Evolutionary conservation across 2,113 vertebrate genomes (phyloP), one percentile per base, ranked within the genome.

Genomic region (Apistogramma diplotaenia): DNA sequence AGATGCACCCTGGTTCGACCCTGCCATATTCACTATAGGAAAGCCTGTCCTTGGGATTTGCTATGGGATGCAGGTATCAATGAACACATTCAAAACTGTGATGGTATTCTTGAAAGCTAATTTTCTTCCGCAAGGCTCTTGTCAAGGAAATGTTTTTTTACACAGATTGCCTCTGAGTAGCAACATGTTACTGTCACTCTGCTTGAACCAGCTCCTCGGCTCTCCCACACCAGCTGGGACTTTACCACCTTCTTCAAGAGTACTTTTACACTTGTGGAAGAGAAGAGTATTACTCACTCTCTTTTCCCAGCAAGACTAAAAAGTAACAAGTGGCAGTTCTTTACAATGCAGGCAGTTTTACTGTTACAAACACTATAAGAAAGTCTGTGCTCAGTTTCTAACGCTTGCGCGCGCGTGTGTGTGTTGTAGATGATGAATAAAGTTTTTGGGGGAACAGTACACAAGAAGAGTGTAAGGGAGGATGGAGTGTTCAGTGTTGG

Each of bases 341-440:
- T 8, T 12, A 13, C 43, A 72, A 27, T 35, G 27, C 46, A 57
- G 51, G 51, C 19, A 53, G 21, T 27, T 57, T 11, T 55, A 37
- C 4, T n/a, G 29, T 51, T 8, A 57, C 60, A 19, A n/a, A 35
- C 53, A 65, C 23, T 46, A 18, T 72, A 70, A 51, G 43, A 9
- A 29, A 4, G 5, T 67, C 23, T 8, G n/a, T 59, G 43, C 55
- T 23, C 6, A 61, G 7, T 25, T 72, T 7, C 51, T 87, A 59
- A 85, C 76, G 60, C 15, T 71, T 55, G 57, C 61, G 43, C 73
- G 3, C 84, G 10, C 77, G 4, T 89, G 8, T 81, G 10, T 85
- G 40, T 89, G n/a, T 84, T 81, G 15, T 93, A 99, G 98, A 99
- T 99, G 98, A 97, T 99, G 98, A 99, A 99, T 90, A 99, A 99